These are phyloP conservation scores for Phaonia tiefii DNA, from an alignment of 2,888 invertebrate genomes.

Conservation along the genomic window DNA sequence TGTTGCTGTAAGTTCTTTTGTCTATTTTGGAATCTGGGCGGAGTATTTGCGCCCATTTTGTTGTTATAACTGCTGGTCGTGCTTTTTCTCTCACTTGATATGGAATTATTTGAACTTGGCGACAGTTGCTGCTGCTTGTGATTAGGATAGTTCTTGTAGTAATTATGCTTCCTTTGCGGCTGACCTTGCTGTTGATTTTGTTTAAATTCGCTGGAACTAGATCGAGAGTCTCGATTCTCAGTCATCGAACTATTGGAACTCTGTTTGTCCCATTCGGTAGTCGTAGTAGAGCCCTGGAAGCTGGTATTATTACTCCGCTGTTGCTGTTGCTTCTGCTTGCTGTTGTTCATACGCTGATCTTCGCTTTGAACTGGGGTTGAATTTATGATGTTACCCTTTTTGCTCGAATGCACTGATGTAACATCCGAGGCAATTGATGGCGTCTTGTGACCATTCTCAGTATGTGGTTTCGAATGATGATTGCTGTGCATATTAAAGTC, in stretches of 20 bases:
- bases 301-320: slow-evolving; percentile 37
- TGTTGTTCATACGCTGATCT: slow-evolving; percentile 70
- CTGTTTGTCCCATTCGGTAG: slow-evolving; percentile 77
- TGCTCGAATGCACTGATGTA: slow-evolving; percentile 61
- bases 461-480: slow-evolving; percentile 33
- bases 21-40: slow-evolving; percentile 74
- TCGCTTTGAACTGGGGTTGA: slow-evolving; percentile 74
- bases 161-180: slow-evolving; percentile 53
- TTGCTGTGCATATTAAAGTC: slow-evolving; percentile 73
- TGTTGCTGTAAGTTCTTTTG: slow-evolving; percentile 51
- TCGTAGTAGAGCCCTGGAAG: slow-evolving; percentile 38
- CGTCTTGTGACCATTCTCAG: slow-evolving; percentile 65
- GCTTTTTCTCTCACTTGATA: slow-evolving; percentile 69
- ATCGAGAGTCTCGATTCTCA: slow-evolving; percentile 74
- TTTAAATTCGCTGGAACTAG: slow-evolving; percentile 72
- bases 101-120: slow-evolving; percentile 62
- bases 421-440: slow-evolving; percentile 69
- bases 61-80: slow-evolving; percentile 71
- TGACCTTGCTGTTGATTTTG: slow-evolving; percentile 63
- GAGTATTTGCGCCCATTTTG: slow-evolving; percentile 70
- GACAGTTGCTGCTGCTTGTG: slow-evolving; percentile 68
- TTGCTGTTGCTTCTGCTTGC: slow-evolving; percentile 63
- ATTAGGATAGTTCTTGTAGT: slow-evolving; percentile 59
- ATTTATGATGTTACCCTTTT: slow-evolving; percentile 70
- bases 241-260: slow-evolving; percentile 76